Evolutionary conservation across 1,140 invertebrate genomes (phyloP), one percentile per base, ranked within the genome.

Genomic region (Nephotettix cincticeps): DNA sequence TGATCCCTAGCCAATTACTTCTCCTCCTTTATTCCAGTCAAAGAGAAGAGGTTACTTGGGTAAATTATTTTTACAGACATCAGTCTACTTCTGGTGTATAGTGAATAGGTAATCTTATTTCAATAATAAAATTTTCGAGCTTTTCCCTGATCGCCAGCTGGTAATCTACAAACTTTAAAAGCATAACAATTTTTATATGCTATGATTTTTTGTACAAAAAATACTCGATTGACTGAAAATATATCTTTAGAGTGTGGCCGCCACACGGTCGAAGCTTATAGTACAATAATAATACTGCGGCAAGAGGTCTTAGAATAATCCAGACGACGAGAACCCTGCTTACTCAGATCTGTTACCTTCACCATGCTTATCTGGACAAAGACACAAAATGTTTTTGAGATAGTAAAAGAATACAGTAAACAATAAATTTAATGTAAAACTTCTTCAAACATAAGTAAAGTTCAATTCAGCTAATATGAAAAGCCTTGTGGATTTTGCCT

Each of bases 141-240:
- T 25, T 23, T 27, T 61, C 56, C 56, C 56, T 9, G 25, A 27
- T 4, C 56, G 21, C 27, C 3, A 6, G 13, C 21, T 28, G 13
- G 9, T 23, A 36, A 36, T 61, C 56, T 61, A 61, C 11, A 54
- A 54, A 54, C 56, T 61, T 61, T 28, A 27, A 27, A 61, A 61
- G 56, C 56, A 27, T 61, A 61, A 14, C 56, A 61, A 61, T 29
- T 61, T 61, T 61, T 61, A 27, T 21, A 11, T 14, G 14, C 21
- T 28, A 27, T 27, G 25, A 28, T 27, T 61, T 61, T 61, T 61
- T 61, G 56, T 61, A 61, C 56, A 61, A 61, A 61, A 61, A 61
- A 61, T 61, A 61, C 56, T 61, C 56, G 56, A 61, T 61, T 61
- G 56, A 61, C 14, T 61, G 56, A 61, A 61, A 61, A 61, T 61